A percentile compares a stretch with the other conserved stretches of the same genome.
These are phyloP conservation scores for Hirtodrosophila alboralis DNA, from an alignment of 2,888 invertebrate species.

Conservation along the genomic window DNA sequence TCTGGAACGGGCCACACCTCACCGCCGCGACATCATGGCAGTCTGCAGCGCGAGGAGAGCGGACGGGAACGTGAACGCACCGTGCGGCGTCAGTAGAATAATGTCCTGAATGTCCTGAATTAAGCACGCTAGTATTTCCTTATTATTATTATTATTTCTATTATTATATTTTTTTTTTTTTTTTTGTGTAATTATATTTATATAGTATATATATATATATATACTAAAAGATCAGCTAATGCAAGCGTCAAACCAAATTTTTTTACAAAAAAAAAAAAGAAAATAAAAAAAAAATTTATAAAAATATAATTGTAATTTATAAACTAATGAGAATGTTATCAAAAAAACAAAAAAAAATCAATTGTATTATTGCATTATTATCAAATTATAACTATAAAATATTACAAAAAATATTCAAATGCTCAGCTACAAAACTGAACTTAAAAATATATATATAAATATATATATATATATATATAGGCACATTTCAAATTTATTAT, in stretches of 20 bases:
- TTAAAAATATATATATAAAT: not conserved
- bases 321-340: slow-evolving; percentile 34
- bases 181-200: slow-evolving; percentile 53
- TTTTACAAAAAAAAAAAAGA: slow-evolving; percentile 41
- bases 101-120: slow-evolving; percentile 14
- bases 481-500: no score
- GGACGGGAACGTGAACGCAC: slow-evolving; percentile 86
- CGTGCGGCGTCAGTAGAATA: slow-evolving; percentile 84
- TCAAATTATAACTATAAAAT: no score
- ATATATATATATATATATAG: slow-evolving; percentile 10
- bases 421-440: slow-evolving; percentile 39
- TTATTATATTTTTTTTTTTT: slow-evolving; percentile 7
- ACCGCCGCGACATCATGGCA: slow-evolving; percentile 87
- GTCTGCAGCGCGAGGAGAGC: slow-evolving; percentile 88
- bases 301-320: slow-evolving; percentile 49
- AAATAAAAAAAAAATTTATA: slow-evolving; percentile 5
- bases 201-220: slow-evolving; percentile 23
- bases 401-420: no score
- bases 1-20: slow-evolving; percentile 85
- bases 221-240: slow-evolving; percentile 46
- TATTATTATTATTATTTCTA: slow-evolving; percentile 21
- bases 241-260: slow-evolving; percentile 80
- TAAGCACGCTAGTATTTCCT: slow-evolving; percentile 44
- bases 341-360: no score
- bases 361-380: slow-evolving; percentile 1